Percentiles rank a stretch among this genome's conserved stretches.
These are phyloP conservation scores for Pseudonaja textilis DNA, from an alignment of 2,113 vertebrate species.

Conservation along the genomic window DNA sequence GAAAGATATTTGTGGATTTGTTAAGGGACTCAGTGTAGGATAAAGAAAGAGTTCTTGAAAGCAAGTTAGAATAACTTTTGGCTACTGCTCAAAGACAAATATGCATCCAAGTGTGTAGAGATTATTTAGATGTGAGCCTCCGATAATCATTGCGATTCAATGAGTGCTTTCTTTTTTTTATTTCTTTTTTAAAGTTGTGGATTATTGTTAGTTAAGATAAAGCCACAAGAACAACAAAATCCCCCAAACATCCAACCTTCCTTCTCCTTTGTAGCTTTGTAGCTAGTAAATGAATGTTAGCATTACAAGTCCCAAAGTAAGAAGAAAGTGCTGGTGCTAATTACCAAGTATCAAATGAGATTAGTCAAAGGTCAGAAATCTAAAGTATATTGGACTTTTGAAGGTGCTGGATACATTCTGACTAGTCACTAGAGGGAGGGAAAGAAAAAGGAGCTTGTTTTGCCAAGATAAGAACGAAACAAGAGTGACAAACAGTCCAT, in stretches of 20 bases:
- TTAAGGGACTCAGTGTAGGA: conserved; percentile 67
- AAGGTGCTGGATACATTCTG: neutral
- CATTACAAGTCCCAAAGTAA: neutral
- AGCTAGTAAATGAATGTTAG: conserved; percentile 42
- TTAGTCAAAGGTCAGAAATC: neutral
- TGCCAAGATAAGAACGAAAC: neutral
- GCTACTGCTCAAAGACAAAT: conserved; percentile 68
- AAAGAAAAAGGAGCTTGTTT: neutral
- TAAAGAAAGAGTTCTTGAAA: conserved; percentile 63
- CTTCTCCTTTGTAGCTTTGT: conserved; percentile 51
- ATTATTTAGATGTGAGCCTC: conserved; percentile 63
- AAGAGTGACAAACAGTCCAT: neutral
- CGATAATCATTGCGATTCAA: conserved; percentile 59
- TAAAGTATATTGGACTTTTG: neutral
- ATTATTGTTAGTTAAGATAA: conserved; percentile 58
- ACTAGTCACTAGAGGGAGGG: neutral
- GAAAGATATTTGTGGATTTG: conserved; percentile 75
- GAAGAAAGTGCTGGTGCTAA: conserved; percentile 31
- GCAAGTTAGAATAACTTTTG: conserved; percentile 56
- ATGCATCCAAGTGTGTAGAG: conserved; percentile 55
- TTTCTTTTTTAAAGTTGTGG: conserved; percentile 54
- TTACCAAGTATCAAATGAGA: neutral
- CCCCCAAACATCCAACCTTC: neutral
- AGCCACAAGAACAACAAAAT: neutral
- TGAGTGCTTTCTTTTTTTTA: neutral